phyloP scores from a whole-genome alignment of 2,888 invertebrate genomes.

The Argyresthia goedartella region DNA sequence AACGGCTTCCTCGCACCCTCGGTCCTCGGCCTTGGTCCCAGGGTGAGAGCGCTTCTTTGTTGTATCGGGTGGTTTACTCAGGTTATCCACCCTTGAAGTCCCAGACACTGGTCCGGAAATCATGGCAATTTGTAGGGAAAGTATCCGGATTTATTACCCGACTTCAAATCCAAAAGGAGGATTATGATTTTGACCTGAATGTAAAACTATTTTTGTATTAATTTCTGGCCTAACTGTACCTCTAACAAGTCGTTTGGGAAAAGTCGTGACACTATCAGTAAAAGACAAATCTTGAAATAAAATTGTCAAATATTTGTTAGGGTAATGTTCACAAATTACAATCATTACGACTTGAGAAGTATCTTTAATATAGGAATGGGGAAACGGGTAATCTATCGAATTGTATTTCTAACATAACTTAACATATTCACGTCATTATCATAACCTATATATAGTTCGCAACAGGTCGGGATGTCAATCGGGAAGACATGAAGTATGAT shows the following conservation, averaged over 20 bases:
- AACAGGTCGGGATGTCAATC: too few relatives aligned
- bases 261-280: not conserved
- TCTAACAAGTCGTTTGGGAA: not conserved
- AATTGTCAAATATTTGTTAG: not conserved
- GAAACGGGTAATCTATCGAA: too few relatives aligned
- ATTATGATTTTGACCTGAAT: not conserved
- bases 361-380: too few relatives aligned
- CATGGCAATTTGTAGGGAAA: not conserved
- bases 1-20: constrained; percentile 14
- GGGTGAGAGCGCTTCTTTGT: constrained; percentile 34
- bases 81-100: not conserved
- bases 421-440: too few relatives aligned
- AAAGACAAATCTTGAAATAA: not conserved
- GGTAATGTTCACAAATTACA: too few relatives aligned
- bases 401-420: too few relatives aligned
- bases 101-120: not conserved
- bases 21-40: constrained; percentile 15
- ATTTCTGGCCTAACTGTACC: too few relatives aligned
- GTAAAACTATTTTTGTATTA: not conserved
- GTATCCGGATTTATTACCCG: not conserved
- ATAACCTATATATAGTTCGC: too few relatives aligned
- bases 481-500: too few relatives aligned
- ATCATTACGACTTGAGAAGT: too few relatives aligned
- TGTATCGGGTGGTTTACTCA: not conserved
- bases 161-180: not conserved